phyloP scores from a whole-genome alignment of 2,113 vertebrate species.

The Holacanthus passer region DNA sequence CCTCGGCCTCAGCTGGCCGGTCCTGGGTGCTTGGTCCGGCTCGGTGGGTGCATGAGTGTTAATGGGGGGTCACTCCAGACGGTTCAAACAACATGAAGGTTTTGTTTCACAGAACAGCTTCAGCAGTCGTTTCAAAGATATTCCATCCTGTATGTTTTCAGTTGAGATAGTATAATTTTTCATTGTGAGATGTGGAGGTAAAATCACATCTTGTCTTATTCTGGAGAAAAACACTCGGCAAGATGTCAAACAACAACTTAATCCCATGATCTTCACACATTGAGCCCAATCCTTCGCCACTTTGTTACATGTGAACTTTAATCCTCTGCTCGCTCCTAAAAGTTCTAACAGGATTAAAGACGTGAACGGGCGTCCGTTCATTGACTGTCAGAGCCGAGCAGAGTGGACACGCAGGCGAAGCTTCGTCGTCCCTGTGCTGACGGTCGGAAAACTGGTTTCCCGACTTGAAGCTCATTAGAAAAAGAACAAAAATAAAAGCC shows the following conservation, averaged over 20 bases:
- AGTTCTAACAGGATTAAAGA: constrained; percentile 18
- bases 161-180: too few relatives aligned
- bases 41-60: too few relatives aligned
- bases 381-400: not conserved
- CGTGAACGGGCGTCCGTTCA: not conserved
- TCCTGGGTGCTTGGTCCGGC: too few relatives aligned
- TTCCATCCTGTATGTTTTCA: too few relatives aligned
- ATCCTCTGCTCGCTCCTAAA: not conserved
- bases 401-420: constrained; percentile 1
- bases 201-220: not conserved
- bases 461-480: constrained; percentile 4
- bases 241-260: not conserved
- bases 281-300: not conserved
- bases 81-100: too few relatives aligned
- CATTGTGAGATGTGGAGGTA: not conserved
- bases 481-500: constrained; percentile 1
- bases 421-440: not conserved
- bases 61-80: too few relatives aligned
- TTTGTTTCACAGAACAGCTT: too few relatives aligned
- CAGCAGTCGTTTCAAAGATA: too few relatives aligned
- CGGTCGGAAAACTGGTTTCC: not conserved
- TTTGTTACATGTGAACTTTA: not conserved
- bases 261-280: constrained; percentile 1
- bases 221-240: not conserved
- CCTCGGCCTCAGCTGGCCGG: too few relatives aligned